Evolutionary conservation across 2,113 vertebrate genomes (phyloP).

Genomic region (Cryptomyrus ogoouensis): DNA sequence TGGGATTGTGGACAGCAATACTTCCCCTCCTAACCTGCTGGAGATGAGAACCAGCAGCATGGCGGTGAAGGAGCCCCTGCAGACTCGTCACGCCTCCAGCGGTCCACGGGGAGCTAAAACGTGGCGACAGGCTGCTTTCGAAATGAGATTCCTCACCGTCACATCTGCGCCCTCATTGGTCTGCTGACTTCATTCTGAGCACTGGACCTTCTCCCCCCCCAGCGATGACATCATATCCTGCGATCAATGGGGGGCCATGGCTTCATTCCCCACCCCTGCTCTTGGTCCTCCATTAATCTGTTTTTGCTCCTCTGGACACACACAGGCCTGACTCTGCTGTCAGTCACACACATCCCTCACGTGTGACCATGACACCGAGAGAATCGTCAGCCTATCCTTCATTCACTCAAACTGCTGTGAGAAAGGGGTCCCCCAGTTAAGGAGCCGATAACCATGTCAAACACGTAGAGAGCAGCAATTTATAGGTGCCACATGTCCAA

Average conservation of each 20-base stretch:
- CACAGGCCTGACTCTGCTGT: neutral
- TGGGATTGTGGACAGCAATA: neutral
- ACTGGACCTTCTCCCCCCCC: neutral
- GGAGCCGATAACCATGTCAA: neutral
- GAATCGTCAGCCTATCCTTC: neutral
- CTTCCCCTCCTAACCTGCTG: neutral
- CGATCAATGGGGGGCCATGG: neutral
- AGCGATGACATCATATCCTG: conserved; percentile 1
- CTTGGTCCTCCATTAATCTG: neutral
- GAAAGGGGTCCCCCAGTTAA: neutral
- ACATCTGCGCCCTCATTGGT: neutral
- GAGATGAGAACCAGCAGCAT: neutral
- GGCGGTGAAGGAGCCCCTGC: neutral
- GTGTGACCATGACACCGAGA: neutral
- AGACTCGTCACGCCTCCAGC: neutral
- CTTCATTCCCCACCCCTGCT: neutral
- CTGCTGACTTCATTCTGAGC: neutral
- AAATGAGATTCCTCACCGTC: neutral
- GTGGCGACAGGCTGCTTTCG: neutral
- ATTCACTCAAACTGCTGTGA: too few relatives aligned
- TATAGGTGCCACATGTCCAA: neutral
- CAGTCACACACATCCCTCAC: neutral
- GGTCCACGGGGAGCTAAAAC: neutral
- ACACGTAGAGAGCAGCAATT: neutral
- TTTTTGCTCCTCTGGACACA: neutral